A percentile compares a stretch with the other conserved stretches of the same genome.
These are phyloP conservation scores for Chelidonichthys spinosus DNA, from an alignment of 2,797 vertebrate species.

Conservation along the genomic window DNA sequence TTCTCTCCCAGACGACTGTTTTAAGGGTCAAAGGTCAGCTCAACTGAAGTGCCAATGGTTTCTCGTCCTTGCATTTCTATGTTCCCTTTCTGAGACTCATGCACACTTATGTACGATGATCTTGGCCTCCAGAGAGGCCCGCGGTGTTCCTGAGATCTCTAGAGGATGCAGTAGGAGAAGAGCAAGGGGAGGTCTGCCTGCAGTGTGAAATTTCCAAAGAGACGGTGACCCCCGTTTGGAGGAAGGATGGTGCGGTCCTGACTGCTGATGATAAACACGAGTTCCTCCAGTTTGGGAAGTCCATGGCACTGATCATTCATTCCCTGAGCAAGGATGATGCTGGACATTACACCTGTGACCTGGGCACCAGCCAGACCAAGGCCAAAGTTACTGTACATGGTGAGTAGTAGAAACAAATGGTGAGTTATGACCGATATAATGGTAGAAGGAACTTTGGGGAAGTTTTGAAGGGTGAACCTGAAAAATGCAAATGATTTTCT, in stretches of 20 bases:
- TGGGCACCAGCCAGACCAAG: conserved; percentile 90
- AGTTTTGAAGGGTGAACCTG: not conserved
- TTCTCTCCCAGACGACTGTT: conserved; percentile 81
- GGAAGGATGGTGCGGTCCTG: conserved; percentile 87
- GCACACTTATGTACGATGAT: not conserved
- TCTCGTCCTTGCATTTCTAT: not conserved
- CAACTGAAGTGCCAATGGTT: not conserved
- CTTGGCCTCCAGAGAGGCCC: conserved; percentile 85
- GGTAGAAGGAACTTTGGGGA: not conserved
- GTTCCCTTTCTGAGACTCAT: conserved; percentile 21
- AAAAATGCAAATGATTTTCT: not conserved
- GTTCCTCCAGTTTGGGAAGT: conserved; percentile 86
- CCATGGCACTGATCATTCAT: conserved; percentile 86
- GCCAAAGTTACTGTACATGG: conserved; percentile 91
- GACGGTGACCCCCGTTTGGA: conserved; percentile 90
- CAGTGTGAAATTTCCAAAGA: conserved; percentile 93
- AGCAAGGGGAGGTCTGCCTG: conserved; percentile 85
- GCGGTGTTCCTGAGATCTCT: conserved; percentile 91
- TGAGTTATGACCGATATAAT: not conserved
- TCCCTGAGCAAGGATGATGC: conserved; percentile 88
- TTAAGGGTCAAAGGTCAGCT: conserved; percentile 92
- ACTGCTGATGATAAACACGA: conserved; percentile 86
- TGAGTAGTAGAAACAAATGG: conserved; percentile 65
- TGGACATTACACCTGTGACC: conserved; percentile 91
- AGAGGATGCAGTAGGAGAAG: conserved; percentile 89